Conservation (phyloP, 2,888 invertebrate genomes). For the Cosmopolites sordidus region DNA sequence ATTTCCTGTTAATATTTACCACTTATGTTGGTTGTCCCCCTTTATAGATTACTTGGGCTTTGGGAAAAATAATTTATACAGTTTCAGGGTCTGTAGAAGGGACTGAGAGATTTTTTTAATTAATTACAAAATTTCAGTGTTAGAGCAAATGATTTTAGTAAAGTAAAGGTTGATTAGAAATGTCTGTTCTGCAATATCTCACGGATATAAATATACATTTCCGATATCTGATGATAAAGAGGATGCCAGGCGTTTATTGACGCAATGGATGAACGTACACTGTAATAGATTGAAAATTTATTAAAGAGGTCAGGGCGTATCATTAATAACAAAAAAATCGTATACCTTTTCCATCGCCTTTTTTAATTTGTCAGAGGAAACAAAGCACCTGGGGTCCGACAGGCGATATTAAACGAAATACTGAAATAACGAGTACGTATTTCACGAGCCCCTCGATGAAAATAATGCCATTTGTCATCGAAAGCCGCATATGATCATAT, state of each 20-base stretch:
- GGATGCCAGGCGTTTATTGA: constrained; percentile 3
- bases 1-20: too few species aligned
- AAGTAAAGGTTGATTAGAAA: too few species aligned
- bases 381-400: constrained; percentile 22
- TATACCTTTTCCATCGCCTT: constrained; percentile 13
- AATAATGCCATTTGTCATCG: constrained; percentile 24
- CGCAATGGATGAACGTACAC: neutral
- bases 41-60: too few species aligned
- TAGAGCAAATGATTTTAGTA: too few species aligned
- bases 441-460: constrained; percentile 19
- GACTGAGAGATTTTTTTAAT: too few species aligned
- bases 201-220: neutral
- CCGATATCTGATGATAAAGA: neutral
- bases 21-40: too few species aligned
- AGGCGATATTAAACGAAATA: constrained; percentile 19
- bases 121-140: too few species aligned
- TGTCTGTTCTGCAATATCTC: too few species aligned
- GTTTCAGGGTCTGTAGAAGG: too few species aligned
- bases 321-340: constrained; percentile 21
- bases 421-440: constrained; percentile 18
- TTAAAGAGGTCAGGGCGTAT: constrained; percentile 11
- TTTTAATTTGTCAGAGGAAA: constrained; percentile 25
- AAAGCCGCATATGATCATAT: neutral
- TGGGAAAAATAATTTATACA: too few species aligned
- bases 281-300: constrained; percentile 13